A percentile compares a stretch with the other conserved stretches of the same genome.
These are phyloP conservation scores for Ricordea florida DNA, from an alignment of 92 coral and sea anemone genomes.

Conservation along the genomic window DNA sequence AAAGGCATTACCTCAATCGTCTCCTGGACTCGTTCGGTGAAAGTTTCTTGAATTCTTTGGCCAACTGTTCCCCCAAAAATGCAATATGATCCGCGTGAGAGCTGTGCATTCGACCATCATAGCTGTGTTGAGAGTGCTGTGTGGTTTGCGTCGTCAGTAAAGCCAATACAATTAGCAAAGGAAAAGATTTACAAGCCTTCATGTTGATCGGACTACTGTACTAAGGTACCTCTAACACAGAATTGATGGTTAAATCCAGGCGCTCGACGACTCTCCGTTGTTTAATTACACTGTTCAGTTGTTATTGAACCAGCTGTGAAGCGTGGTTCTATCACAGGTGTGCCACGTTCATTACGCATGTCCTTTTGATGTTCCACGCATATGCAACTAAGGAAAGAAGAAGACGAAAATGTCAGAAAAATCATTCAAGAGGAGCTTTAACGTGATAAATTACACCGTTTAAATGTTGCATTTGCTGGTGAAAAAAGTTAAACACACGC, in stretches of 20 bases:
- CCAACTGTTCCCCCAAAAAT: constrained; percentile 87
- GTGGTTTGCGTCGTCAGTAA: background rate
- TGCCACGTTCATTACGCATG: constrained; percentile 45
- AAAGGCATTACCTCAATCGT: constrained; percentile 93
- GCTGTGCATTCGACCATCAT: constrained; percentile 59
- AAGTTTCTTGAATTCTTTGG: constrained; percentile 84
- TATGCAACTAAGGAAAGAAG: no score
- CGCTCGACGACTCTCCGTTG: background rate
- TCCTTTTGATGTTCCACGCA: no score
- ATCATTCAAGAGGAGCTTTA: no score
- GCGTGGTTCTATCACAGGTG: constrained; percentile 35
- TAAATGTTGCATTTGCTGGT: no score
- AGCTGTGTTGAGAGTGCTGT: constrained; percentile 19
- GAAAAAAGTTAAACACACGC: no score
- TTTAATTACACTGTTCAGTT: constrained; percentile 1
- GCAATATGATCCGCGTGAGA: constrained; percentile 84
- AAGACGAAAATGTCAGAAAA: no score
- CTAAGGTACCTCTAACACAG: no score
- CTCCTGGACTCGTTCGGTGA: constrained; percentile 89
- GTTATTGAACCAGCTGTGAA: constrained; percentile 29
- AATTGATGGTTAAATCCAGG: no score
- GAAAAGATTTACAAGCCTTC: background rate
- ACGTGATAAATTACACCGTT: no score
- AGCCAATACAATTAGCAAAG: background rate
- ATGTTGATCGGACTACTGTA: no score